Conservation (phyloP, 1,140 invertebrate species). For the Drosophila ercepeae region DNA sequence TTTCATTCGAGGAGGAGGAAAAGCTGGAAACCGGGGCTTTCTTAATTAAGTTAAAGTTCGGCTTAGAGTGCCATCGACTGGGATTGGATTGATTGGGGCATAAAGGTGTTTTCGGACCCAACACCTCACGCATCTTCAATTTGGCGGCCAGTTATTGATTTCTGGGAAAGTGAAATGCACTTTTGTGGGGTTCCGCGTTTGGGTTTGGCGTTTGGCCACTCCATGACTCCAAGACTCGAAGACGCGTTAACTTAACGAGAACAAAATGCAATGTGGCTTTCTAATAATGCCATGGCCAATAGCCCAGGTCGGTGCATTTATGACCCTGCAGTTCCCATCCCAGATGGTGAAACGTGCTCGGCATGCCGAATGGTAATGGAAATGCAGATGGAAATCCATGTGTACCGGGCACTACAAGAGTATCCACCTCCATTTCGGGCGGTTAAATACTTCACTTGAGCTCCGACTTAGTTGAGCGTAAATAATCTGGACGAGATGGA, state of each 20-base stretch:
- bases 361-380: slow-evolving; percentile 56
- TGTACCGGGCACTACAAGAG: slow-evolving; percentile 23
- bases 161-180: slow-evolving; percentile 75
- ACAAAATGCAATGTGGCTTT: slow-evolving; percentile 65
- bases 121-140: slow-evolving; percentile 25
- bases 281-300: slow-evolving; percentile 44
- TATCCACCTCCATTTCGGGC: slow-evolving; percentile 10
- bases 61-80: slow-evolving; percentile 21
- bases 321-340: slow-evolving; percentile 59
- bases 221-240: neutral
- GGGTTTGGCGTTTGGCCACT: neutral
- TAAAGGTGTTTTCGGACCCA: slow-evolving; percentile 22
- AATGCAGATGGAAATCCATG: slow-evolving; percentile 4
- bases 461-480: slow-evolving; percentile 51
- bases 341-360: slow-evolving; percentile 71
- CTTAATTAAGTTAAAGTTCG: slow-evolving; percentile 56
- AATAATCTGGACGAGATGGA: slow-evolving; percentile 37
- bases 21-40: neutral
- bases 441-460: slow-evolving; percentile 48
- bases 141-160: slow-evolving; percentile 63
- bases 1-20: neutral
- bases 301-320: slow-evolving; percentile 49
- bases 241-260: slow-evolving; percentile 58
- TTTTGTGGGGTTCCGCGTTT: slow-evolving; percentile 27
- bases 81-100: slow-evolving; percentile 45